phyloP scores from a whole-genome alignment of 2,888 invertebrate genomes.

The Desoria tigrina region DNA sequence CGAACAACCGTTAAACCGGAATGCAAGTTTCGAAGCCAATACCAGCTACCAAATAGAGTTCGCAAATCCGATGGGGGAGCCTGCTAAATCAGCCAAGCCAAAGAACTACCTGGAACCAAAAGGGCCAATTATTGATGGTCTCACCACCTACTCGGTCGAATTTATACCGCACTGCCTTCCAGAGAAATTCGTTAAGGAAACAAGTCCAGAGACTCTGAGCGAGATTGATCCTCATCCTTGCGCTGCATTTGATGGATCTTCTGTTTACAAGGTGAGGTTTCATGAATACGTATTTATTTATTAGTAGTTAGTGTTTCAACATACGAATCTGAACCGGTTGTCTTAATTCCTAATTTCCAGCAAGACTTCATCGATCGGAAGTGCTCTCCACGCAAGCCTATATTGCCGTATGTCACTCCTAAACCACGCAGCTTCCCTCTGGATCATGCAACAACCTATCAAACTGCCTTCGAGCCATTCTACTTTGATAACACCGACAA shows the following conservation, averaged over 20 bases:
- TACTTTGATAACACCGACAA: conserved; percentile 31
- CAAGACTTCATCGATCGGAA: neutral
- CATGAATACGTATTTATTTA: conserved; percentile 5
- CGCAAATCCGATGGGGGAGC: neutral
- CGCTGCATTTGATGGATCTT: conserved; percentile 31
- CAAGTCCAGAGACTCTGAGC: conserved; percentile 10
- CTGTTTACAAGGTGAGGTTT: conserved; percentile 31
- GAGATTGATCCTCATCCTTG: conserved; percentile 21
- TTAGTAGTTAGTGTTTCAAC: neutral
- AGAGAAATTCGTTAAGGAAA: conserved; percentile 20
- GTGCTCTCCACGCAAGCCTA: conserved; percentile 28
- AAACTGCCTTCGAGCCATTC: conserved; percentile 41
- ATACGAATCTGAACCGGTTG: neutral
- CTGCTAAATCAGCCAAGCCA: conserved; percentile 35
- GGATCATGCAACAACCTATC: conserved; percentile 38
- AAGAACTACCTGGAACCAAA: conserved; percentile 28
- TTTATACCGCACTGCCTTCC: conserved; percentile 37
- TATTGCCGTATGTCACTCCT: neutral
- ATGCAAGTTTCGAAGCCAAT: neutral
- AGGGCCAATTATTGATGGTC: conserved; percentile 36
- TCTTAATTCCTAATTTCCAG: neutral
- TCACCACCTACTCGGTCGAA: conserved; percentile 32
- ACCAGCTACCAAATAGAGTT: neutral
- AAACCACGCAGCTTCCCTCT: conserved; percentile 37
- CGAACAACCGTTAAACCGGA: too few species aligned